Conservation (phyloP, 2,797 vertebrate genomes). For the Ficedula albicollis region DNA sequence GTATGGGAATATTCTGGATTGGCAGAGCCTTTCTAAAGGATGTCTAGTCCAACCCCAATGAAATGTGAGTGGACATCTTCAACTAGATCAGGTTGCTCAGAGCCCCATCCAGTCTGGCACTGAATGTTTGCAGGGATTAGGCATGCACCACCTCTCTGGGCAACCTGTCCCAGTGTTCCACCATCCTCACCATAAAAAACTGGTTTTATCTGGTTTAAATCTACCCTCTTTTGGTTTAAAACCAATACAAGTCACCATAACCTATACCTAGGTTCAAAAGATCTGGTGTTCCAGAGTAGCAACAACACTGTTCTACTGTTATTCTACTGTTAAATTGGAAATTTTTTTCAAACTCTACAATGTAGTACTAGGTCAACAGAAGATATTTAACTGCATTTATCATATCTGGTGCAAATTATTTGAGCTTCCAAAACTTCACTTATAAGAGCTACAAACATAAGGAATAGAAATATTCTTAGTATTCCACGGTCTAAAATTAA, state of each 20-base stretch:
- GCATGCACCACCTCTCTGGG: accelerated
- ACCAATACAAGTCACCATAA: not conserved
- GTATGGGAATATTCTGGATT: not conserved
- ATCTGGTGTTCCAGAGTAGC: not conserved
- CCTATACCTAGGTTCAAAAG: not conserved
- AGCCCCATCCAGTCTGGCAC: not conserved
- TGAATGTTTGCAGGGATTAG: not conserved
- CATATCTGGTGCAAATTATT: not conserved
- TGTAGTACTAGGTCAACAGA: not conserved
- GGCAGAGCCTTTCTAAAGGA: not conserved
- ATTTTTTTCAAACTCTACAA: not conserved
- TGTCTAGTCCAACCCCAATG: not conserved
- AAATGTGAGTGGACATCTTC: not conserved
- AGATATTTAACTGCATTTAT: not conserved
- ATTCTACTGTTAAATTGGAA: not conserved
- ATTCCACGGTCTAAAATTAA: not conserved
- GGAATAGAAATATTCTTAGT: not conserved
- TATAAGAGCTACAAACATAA: not conserved
- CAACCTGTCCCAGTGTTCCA: not conserved
- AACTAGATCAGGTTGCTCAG: not conserved
- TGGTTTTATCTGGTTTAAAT: not conserved
- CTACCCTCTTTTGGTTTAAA: not conserved
- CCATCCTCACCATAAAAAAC: not conserved
- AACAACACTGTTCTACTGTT: no score
- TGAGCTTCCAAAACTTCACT: not conserved